phyloP scores from a whole-genome alignment of 1,140 invertebrate genomes.

The Drosophila pachea region DNA sequence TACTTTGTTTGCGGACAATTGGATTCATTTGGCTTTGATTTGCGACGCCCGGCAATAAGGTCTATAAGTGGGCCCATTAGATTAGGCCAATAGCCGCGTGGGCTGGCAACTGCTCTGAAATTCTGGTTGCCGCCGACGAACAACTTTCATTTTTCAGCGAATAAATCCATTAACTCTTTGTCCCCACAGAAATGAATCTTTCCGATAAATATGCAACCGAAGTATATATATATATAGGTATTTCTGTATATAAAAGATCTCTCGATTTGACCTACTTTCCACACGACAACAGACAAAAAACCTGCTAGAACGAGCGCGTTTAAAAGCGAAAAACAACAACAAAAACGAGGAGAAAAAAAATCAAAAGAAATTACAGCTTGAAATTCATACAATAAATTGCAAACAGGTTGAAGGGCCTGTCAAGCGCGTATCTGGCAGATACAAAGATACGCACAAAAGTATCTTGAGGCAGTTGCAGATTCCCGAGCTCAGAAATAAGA shows the following conservation, averaged over 20 bases:
- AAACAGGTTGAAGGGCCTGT: constrained; percentile 46
- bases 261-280: constrained; percentile 49
- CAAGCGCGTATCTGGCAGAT: constrained; percentile 11
- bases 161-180: constrained; percentile 48
- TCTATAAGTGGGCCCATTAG: neutral
- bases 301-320: constrained; percentile 33
- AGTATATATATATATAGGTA: constrained; percentile 28
- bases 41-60: constrained; percentile 23
- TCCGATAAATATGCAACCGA: constrained; percentile 49
- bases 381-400: constrained; percentile 43
- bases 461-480: constrained; percentile 8
- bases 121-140: constrained; percentile 25
- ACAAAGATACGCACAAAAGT: constrained; percentile 33
- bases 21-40: constrained; percentile 20
- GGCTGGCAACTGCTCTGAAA: constrained; percentile 10
- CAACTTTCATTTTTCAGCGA: constrained; percentile 48
- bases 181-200: constrained; percentile 31
- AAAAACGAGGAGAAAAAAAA: constrained; percentile 9
- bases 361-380: constrained; percentile 46
- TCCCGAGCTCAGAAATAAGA: constrained; percentile 1
- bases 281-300: constrained; percentile 34
- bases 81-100: constrained; percentile 5
- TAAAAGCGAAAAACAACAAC: neutral
- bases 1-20: constrained; percentile 35
- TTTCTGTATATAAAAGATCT: constrained; percentile 38